Base-by-base conservation (phyloP, 2,888 invertebrate species). In the Leucoptera coffeella region DNA sequence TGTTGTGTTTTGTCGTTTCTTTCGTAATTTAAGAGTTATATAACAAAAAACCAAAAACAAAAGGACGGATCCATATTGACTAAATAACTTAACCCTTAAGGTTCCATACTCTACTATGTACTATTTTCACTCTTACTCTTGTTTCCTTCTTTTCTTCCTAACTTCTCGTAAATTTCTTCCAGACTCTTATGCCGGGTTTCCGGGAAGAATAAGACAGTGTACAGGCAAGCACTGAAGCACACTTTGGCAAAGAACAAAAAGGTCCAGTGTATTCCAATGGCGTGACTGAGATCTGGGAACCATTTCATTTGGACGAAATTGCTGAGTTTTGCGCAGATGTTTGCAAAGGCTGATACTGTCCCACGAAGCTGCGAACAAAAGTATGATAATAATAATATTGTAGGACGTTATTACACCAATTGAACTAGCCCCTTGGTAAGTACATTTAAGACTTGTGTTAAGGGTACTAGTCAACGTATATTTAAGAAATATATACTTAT, bases 261-360 rank as follows among this genome's bases (percentile, higher is more conserved):
- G 1, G 57, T 57, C 61, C 64, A 65, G 23, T 69, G 65, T 23
- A 64, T 62, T 15, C 67, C 65, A 27, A 67, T 46, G 2, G 53
- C 32, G 1, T 55, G 51, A 29, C 55, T 54, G 9, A 67, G 41
- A 8, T 43, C 44, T 1, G 56, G 54, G 49, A 69, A 69, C 62
- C 64, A 65, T 35, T 65, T 69, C 40, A 57, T 59, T 33, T 69
- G 67, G 17, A 62, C 31, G 38, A 69, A 69, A 41, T 67, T 69
- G 43, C 62, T 62, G 29, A 64, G 42, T 37, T 69, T 67, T 0
- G 65, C 61, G 35, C 55, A 53, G 11, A 64, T 51, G 48, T 65
- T 69, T 5, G 65, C 58, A 33, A 65, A 50, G 0, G 67, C 47
- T 2, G 65, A 64, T 3, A 69, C 67, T 14, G 60, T 64, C 15